Base-by-base conservation (phyloP, 1,140 invertebrate species). In the Ips nitidus region DNA sequence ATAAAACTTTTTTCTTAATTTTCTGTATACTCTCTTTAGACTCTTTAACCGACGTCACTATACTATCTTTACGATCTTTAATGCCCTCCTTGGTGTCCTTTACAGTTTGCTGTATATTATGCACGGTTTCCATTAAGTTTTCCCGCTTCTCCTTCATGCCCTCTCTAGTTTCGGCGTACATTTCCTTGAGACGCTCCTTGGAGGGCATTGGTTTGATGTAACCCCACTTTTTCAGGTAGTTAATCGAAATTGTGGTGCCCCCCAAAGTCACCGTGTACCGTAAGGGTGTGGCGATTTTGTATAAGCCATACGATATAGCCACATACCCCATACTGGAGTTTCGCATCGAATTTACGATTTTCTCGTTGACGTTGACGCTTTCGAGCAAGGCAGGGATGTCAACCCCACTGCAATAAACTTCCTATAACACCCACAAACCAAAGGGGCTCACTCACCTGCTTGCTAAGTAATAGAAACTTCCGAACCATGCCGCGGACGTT, bases 211-310 rank as follows among this genome's bases (percentile, higher is more conserved):
- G 88, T 79, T 87, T 88, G 63, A 93, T 89, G 76, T 86, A 89
- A 8, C 90, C 90, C 72, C 84, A 83, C 62, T 83, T 83, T 74
- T 84, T 84, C 66, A 92, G 79, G 74, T 87, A 89, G 64, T 86
- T 89, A 60, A 93, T 91, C 6, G 87, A 85, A 74, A 87, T 78
- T 38, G 89, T 91, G 37, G 90, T 91, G 41, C 88, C 90, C 77
- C 87, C 88, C 84, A 98, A 75, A 40, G 95, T 98, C 1, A 97
- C 89, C 2, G 93, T 91, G 82, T 98, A 98, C 74, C 96, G 84
- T 8, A 93, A 76, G 1, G 96, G 96, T 37, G 95, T 95, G 8
- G 89, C 89, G 71, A 98, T 83, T 85, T 98, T 98, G 79, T 97
- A 98, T 75, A 95, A 83, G 3, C 93, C 89, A 82, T 95, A 96